Percentiles rank a stretch among this genome's conserved stretches.
These are phyloP conservation scores for Sarcoramphus papa DNA, from an alignment of 2,797 vertebrate species.

Conservation along the genomic window DNA sequence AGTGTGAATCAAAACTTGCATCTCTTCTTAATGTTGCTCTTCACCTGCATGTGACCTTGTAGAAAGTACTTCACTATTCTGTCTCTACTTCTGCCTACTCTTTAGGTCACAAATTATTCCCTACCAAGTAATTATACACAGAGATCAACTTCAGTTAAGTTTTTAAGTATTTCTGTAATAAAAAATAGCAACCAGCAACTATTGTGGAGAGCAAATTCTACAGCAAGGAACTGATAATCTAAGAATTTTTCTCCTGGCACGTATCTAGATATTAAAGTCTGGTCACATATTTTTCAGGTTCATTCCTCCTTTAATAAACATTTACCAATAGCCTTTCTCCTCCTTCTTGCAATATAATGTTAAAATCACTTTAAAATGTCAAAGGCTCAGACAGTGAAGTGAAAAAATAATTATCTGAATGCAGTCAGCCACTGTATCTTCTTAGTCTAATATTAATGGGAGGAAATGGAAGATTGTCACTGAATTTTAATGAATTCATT, in stretches of 20 bases:
- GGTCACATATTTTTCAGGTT: not conserved
- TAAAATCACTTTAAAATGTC: constrained; percentile 26
- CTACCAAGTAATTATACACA: not conserved
- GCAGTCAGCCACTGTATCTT: not conserved
- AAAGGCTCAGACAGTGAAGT: not conserved
- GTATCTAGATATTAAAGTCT: not conserved
- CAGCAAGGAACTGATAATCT: not conserved
- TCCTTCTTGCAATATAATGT: not conserved
- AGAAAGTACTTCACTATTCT: not conserved
- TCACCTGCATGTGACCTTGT: not conserved
- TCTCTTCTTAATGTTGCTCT: not conserved
- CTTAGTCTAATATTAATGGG: not conserved
- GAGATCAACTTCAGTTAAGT: not conserved
- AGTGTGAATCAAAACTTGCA: not conserved
- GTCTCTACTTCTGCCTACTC: not conserved
- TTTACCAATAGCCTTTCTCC: not conserved
- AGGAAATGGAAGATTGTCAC: constrained; percentile 1
- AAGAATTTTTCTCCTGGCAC: not conserved
- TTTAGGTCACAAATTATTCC: not conserved
- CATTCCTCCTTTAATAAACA: not conserved
- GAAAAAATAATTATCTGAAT: constrained; percentile 38
- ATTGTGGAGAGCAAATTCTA: not conserved
- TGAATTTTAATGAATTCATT: constrained; percentile 48
- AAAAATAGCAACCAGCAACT: not conserved
- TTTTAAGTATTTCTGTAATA: not conserved